A percentile compares a stretch with the other conserved stretches of the same genome.
Conservation (phyloP, 2,888 invertebrate genomes). For the Lathronympha strigana region DNA sequence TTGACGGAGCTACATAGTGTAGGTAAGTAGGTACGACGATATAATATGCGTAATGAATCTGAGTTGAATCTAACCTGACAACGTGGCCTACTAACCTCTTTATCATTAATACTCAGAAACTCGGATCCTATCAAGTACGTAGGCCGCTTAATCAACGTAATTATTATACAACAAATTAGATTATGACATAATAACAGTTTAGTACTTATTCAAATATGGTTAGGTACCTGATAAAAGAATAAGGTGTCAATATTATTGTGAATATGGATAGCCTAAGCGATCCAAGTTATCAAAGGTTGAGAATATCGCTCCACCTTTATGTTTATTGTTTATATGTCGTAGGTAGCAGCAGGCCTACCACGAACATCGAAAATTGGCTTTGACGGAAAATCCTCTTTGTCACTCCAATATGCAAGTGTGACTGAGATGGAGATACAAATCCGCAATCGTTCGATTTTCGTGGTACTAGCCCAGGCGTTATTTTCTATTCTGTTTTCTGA, state of each 20-base stretch:
- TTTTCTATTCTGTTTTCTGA: not conserved
- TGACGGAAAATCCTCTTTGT: no score
- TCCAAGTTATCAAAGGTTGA: not conserved
- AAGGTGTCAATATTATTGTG: no score
- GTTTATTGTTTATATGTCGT: not conserved
- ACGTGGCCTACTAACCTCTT: slow-evolving; percentile 68
- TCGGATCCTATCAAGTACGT: slow-evolving; percentile 13
- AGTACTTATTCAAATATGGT: no score
- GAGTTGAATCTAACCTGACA: slow-evolving; percentile 44
- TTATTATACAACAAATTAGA: not conserved
- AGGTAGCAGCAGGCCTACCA: no score
- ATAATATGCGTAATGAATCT: slow-evolving; percentile 27
- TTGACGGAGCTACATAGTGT: slow-evolving; percentile 25
- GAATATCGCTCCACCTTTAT: not conserved
- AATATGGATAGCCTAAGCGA: no score
- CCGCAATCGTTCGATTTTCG: no score
- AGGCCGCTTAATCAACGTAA: not conserved
- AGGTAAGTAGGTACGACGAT: slow-evolving; percentile 13
- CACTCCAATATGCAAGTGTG: no score
- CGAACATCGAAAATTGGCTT: no score
- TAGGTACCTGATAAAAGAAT: no score
- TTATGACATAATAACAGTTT: no score
- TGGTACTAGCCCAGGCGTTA: no score
- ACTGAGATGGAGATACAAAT: no score
- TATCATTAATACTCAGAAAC: slow-evolving; percentile 48